Conservation (phyloP, 2,888 invertebrate species). For the Ornithoptera alexandrae region DNA sequence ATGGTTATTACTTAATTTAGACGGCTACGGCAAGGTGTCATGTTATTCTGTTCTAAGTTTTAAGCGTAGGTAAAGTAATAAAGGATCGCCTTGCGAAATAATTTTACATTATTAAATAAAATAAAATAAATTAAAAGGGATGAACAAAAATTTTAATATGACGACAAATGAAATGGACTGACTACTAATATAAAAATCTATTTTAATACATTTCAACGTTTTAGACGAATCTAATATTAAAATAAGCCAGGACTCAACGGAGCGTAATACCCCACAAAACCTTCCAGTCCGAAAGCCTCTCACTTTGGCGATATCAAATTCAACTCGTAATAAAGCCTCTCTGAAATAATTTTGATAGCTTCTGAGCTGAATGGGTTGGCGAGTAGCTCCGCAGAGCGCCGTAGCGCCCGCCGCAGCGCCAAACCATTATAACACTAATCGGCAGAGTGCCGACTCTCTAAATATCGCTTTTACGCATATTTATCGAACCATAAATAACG, state of each 20-base stretch:
- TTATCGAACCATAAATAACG: constrained; percentile 77
- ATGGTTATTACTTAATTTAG: too few species aligned
- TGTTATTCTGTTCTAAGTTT: too few species aligned
- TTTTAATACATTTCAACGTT: constrained; percentile 17
- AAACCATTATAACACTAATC: constrained; percentile 67
- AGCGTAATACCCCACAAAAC: constrained; percentile 44
- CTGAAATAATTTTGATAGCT: constrained; percentile 71
- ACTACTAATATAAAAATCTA: constrained; percentile 2
- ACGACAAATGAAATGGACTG: not conserved
- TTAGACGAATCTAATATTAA: constrained; percentile 25
- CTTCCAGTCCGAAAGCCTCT: constrained; percentile 45
- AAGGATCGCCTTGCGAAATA: too few species aligned
- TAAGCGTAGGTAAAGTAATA: too few species aligned
- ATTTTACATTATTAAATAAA: too few species aligned
- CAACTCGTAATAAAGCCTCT: constrained; percentile 51
- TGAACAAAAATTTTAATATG: not conserved
- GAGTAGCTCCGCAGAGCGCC: constrained; percentile 51
- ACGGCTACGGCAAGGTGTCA: too few species aligned
- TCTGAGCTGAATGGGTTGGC: constrained; percentile 73
- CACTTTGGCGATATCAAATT: constrained; percentile 45
- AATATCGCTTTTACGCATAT: constrained; percentile 76
- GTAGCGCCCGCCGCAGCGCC: constrained; percentile 51
- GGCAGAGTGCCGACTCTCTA: constrained; percentile 76
- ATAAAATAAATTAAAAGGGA: not conserved
- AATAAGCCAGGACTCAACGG: constrained; percentile 40